Conservation (phyloP, 2,797 vertebrate genomes). For the Sebastes baramenuke region DNA sequence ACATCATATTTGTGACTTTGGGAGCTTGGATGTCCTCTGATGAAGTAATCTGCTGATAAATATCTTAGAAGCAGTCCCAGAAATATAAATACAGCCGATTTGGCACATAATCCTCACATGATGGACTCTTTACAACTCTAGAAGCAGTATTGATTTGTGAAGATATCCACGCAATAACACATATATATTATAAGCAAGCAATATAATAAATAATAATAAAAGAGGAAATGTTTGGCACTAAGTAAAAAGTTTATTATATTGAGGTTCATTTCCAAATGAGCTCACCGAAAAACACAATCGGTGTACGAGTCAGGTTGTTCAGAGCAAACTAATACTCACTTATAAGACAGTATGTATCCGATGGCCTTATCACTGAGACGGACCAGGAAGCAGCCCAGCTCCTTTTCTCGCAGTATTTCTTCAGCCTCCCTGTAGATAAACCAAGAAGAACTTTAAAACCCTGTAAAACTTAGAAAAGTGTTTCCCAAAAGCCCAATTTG, state of each 20-base stretch:
- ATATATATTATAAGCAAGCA: neutral
- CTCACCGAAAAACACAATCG: neutral
- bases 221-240: neutral
- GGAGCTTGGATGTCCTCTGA: neutral
- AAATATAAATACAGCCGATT: neutral
- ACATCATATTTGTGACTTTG: neutral
- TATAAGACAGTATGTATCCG: slow-evolving; percentile 90
- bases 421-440: slow-evolving; percentile 84
- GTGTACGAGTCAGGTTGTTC: neutral
- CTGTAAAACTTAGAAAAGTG: neutral
- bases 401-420: slow-evolving; percentile 82
- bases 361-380: slow-evolving; percentile 88
- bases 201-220: neutral
- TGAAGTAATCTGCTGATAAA: neutral
- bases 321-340: slow-evolving; percentile 74
- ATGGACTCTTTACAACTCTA: neutral
- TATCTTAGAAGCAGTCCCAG: neutral
- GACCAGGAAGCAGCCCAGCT: slow-evolving; percentile 87
- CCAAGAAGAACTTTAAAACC: neutral
- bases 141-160: neutral
- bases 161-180: neutral
- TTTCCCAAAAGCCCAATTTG: slow-evolving; percentile 1
- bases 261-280: neutral
- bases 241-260: neutral
- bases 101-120: neutral